phyloP scores from a whole-genome alignment of 2,797 vertebrate species.

The Sylvia borin region DNA sequence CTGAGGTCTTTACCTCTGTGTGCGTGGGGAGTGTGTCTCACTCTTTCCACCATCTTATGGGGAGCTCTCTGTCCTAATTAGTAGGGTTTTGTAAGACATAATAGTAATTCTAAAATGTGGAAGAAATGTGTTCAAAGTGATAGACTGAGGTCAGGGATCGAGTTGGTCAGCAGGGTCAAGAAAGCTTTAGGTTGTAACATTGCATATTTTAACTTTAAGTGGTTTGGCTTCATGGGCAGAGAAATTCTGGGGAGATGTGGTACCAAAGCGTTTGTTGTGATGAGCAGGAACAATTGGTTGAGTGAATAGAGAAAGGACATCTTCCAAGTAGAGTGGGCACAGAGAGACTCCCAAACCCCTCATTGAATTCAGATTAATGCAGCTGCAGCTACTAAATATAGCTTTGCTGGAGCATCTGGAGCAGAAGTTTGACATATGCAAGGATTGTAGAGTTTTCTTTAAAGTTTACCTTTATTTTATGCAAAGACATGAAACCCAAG shows the following conservation, averaged over 20 bases:
- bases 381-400: neutral
- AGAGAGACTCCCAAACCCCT: accelerated
- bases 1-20: neutral
- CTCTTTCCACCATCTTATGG: neutral
- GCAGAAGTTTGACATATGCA: neutral
- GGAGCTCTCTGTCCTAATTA: neutral
- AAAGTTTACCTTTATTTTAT: neutral
- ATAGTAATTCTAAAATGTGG: neutral
- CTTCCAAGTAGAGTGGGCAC: neutral
- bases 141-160: neutral
- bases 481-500: neutral
- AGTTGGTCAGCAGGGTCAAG: neutral
- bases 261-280: neutral
- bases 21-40: accelerated
- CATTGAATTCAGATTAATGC: neutral
- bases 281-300: neutral
- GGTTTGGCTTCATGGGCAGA: neutral
- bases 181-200: neutral
- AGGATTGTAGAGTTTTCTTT: neutral
- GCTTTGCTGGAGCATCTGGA: neutral
- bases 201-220: neutral
- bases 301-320: neutral
- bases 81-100: neutral
- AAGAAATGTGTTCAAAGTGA: neutral
- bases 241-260: neutral